Evolutionary conservation across 2,797 vertebrate genomes (phyloP).

Genomic region (Cacajao melanocephalus): DNA sequence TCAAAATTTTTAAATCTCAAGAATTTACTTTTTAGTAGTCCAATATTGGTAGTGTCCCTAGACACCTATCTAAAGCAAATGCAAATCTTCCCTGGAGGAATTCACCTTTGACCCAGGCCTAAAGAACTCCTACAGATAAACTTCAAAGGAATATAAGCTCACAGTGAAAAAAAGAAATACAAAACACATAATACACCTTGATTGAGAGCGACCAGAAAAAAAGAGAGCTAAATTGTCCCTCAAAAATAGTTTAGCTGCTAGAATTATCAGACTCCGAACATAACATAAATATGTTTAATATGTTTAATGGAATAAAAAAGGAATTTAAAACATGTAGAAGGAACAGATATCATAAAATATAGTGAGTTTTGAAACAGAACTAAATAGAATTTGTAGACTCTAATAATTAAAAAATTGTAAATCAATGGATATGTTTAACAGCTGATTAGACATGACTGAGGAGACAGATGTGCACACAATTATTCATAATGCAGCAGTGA

Average conservation of each 20-base stretch:
- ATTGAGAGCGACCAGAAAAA: not conserved
- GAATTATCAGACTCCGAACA: not conserved
- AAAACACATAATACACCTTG: not conserved
- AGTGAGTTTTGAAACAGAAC: not conserved
- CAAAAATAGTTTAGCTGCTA: not conserved
- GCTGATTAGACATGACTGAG: not conserved
- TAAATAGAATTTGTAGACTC: conserved; percentile 18
- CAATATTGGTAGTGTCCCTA: not conserved
- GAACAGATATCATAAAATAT: not conserved
- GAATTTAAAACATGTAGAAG: conserved; percentile 11
- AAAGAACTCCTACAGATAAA: not conserved
- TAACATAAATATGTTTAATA: not conserved
- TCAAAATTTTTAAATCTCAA: not conserved
- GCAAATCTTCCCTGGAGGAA: not conserved
- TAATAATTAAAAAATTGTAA: not conserved
- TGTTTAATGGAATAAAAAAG: not conserved
- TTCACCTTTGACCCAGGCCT: not conserved
- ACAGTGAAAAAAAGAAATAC: not conserved
- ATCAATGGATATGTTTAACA: not conserved
- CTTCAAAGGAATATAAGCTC: not conserved
- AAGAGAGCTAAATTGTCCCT: not conserved
- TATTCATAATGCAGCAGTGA: not conserved
- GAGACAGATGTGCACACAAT: not conserved
- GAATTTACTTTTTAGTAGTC: not conserved
- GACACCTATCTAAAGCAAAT: not conserved